Evolutionary conservation across 2,888 invertebrate genomes (phyloP).

Genomic region (Melangyna quadrimaculata): DNA sequence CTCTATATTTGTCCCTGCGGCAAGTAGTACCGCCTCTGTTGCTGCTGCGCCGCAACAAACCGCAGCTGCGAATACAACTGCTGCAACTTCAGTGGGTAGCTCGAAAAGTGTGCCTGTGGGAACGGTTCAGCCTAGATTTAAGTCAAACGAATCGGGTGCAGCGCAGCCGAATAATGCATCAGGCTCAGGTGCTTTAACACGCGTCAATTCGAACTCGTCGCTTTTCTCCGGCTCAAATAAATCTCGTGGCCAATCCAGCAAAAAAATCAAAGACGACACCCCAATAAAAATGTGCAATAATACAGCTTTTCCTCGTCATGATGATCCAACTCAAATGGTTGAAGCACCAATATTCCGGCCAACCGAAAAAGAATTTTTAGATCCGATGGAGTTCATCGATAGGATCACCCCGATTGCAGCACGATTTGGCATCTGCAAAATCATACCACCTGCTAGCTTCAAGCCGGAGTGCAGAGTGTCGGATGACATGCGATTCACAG

Average conservation of each 20-base stretch:
- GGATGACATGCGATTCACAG: constrained; percentile 93
- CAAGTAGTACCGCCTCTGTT: neutral
- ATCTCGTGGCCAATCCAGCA: constrained; percentile 79
- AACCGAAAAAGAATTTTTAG: constrained; percentile 91
- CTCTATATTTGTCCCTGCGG: neutral
- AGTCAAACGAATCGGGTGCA: constrained; percentile 72
- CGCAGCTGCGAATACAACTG: constrained; percentile 56
- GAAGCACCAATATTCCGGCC: constrained; percentile 92
- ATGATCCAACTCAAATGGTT: constrained; percentile 83
- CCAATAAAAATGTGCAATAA: constrained; percentile 81
- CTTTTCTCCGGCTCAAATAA: constrained; percentile 80
- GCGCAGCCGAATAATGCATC: constrained; percentile 72
- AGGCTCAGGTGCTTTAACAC: constrained; percentile 74
- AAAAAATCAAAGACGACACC: constrained; percentile 80
- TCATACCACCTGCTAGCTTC: constrained; percentile 91
- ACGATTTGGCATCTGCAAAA: constrained; percentile 92
- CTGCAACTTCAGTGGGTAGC: constrained; percentile 72
- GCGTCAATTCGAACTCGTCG: constrained; percentile 80
- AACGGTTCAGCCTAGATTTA: constrained; percentile 83
- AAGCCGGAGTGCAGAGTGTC: constrained; percentile 91
- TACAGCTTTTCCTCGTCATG: constrained; percentile 81
- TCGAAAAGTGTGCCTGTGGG: constrained; percentile 81
- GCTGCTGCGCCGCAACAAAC: constrained; percentile 40
- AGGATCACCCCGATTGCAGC: constrained; percentile 89
- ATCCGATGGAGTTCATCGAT: constrained; percentile 92